Conservation (phyloP, 2,797 vertebrate genomes). For the Rhinatrema bivittatum region DNA sequence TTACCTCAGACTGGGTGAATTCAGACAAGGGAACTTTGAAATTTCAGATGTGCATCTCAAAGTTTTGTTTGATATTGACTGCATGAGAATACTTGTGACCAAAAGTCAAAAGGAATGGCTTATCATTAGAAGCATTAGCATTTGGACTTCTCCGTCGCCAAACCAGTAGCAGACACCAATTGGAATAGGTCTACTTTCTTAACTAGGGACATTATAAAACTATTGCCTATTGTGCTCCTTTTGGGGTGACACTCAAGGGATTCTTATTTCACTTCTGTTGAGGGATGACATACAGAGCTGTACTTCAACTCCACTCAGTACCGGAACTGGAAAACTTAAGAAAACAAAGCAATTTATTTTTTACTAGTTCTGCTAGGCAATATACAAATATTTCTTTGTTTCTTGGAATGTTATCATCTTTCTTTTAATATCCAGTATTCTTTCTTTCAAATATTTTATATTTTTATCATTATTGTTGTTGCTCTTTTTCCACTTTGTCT, state of each 20-base stretch:
- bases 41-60: slow-evolving; percentile 83
- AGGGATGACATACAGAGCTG: too few relatives aligned
- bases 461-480: too few relatives aligned
- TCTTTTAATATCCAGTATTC: slow-evolving; percentile 21
- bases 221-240: slow-evolving; percentile 13
- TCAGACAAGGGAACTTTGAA: slow-evolving; percentile 90
- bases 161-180: slow-evolving; percentile 54
- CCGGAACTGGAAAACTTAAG: slow-evolving; percentile 15
- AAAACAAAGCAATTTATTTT: slow-evolving; percentile 47
- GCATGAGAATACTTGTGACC: slow-evolving; percentile 86
- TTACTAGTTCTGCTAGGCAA: slow-evolving; percentile 44
- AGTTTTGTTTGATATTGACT: slow-evolving; percentile 85
- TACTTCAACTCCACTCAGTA: too few relatives aligned
- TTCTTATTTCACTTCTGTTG: slow-evolving; percentile 8
- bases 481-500: too few relatives aligned
- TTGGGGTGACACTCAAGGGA: slow-evolving; percentile 19
- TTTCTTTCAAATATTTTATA: too few relatives aligned
- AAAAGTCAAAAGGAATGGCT: slow-evolving; percentile 91
- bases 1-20: slow-evolving; percentile 84
- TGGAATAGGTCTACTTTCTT: slow-evolving; percentile 12
- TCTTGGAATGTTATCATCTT: slow-evolving; percentile 31
- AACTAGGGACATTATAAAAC: slow-evolving; percentile 1
- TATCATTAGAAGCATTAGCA: slow-evolving; percentile 87
- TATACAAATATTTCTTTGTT: slow-evolving; percentile 36
- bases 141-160: slow-evolving; percentile 84